Evolutionary conservation across 2,888 invertebrate species (phyloP).

Genomic region (Lordiphosa andalusiaca): DNA sequence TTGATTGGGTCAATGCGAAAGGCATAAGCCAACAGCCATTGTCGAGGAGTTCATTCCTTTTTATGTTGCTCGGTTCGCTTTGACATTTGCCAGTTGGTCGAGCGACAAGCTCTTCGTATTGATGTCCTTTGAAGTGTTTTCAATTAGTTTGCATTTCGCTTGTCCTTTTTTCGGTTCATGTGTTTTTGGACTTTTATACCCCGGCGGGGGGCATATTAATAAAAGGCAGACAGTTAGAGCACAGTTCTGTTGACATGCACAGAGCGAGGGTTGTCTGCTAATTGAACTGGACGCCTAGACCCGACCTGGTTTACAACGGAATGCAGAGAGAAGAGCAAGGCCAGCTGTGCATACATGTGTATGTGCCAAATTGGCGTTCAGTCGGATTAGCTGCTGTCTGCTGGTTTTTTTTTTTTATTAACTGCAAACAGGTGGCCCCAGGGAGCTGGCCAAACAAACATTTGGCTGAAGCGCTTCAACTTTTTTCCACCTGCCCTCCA

Average conservation of each 20-base stretch:
- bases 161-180: slow-evolving; percentile 12
- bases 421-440: slow-evolving; percentile 57
- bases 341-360: slow-evolving; percentile 23
- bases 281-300: slow-evolving; percentile 30
- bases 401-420: slow-evolving; percentile 24
- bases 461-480: slow-evolving; percentile 42
- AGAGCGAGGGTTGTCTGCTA: slow-evolving; percentile 40
- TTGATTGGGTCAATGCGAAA: slow-evolving; percentile 28
- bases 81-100: slow-evolving; percentile 32
- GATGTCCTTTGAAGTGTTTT: slow-evolving; percentile 52
- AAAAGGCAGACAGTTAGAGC: slow-evolving; percentile 27
- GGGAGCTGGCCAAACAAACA: slow-evolving; percentile 47
- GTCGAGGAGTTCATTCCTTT: slow-evolving; percentile 8
- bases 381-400: slow-evolving; percentile 57
- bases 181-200: slow-evolving; percentile 3
- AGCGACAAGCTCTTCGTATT: slow-evolving; percentile 38
- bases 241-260: slow-evolving; percentile 26
- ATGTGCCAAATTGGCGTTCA: slow-evolving; percentile 61
- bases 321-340: slow-evolving; percentile 18
- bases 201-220: slow-evolving; percentile 47
- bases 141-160: slow-evolving; percentile 54
- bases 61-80: slow-evolving; percentile 25
- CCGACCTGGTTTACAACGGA: slow-evolving; percentile 34
- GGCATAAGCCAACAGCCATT: slow-evolving; percentile 10
- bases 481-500: slow-evolving; percentile 26